A percentile compares a stretch with the other conserved stretches of the same genome.
Evolutionary conservation across 2,797 vertebrate genomes (phyloP).

Genomic region (Falco peregrinus): DNA sequence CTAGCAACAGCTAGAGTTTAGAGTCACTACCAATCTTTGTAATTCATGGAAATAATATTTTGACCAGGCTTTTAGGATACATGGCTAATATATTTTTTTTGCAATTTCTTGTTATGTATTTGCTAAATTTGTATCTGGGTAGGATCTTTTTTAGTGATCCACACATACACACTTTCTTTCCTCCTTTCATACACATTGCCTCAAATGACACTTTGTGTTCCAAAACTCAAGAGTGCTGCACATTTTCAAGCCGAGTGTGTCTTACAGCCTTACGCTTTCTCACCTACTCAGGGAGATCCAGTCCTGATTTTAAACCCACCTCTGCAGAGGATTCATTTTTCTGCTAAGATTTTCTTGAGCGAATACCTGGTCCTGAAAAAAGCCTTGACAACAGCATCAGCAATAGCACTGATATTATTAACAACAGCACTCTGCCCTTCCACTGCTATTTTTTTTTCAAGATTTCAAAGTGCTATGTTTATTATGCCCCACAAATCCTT

Average conservation of each 20-base stretch:
- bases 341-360: background rate
- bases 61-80: background rate
- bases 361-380: background rate
- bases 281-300: background rate
- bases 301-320: background rate
- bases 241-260: background rate
- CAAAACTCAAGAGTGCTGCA: background rate
- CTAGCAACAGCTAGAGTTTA: background rate
- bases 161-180: background rate
- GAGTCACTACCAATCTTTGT: background rate
- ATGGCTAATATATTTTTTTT: background rate
- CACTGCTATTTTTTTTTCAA: constrained; percentile 24
- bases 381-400: background rate
- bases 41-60: background rate
- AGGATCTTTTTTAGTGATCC: background rate
- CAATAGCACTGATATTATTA: background rate
- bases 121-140: background rate
- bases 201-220: background rate
- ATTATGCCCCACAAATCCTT: background rate
- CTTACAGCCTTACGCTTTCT: background rate
- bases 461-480: background rate
- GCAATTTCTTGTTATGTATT: background rate
- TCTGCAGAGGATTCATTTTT: background rate
- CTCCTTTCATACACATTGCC: background rate
- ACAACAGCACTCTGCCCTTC: background rate